These are phyloP conservation scores for Todus mexicanus DNA, from an alignment of 2,797 vertebrate species.

Conservation along the genomic window DNA sequence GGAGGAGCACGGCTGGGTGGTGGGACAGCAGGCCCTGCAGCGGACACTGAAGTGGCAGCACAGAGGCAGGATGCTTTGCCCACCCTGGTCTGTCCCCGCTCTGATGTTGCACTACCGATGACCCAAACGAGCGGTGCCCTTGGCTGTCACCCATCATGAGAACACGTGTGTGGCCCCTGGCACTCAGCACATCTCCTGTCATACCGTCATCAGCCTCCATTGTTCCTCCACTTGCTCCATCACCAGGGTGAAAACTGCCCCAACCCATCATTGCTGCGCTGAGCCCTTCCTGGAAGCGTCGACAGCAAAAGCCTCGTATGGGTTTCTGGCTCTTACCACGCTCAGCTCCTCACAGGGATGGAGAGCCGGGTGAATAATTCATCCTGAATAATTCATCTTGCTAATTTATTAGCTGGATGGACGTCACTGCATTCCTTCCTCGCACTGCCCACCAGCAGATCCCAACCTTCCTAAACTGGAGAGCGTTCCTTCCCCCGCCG, in stretches of 20 bases:
- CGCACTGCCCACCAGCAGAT: conserved; percentile 38
- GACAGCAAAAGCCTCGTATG: background rate
- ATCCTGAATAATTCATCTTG: conserved; percentile 17
- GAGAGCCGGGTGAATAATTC: background rate
- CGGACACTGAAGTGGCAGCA: background rate
- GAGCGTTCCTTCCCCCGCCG: conserved; percentile 29
- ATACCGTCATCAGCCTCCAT: background rate
- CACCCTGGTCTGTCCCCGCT: background rate
- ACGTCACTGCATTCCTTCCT: conserved; percentile 50
- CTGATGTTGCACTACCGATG: rapidly evolving
- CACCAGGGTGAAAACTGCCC: background rate
- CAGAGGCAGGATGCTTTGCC: background rate
- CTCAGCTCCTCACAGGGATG: background rate
- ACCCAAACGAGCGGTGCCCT: rapidly evolving
- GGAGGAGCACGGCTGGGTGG: background rate
- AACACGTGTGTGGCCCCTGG: background rate
- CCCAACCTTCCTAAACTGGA: conserved; percentile 6
- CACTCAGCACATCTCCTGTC: background rate
- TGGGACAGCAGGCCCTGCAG: background rate
- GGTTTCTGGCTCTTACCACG: rapidly evolving
- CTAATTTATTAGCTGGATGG: conserved; percentile 49
- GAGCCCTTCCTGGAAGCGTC: background rate
- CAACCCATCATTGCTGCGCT: background rate
- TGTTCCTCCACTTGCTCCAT: background rate
- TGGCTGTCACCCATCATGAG: background rate